Conservation (phyloP, 2,888 invertebrate species). For the Apomyelois bistriatella region DNA sequence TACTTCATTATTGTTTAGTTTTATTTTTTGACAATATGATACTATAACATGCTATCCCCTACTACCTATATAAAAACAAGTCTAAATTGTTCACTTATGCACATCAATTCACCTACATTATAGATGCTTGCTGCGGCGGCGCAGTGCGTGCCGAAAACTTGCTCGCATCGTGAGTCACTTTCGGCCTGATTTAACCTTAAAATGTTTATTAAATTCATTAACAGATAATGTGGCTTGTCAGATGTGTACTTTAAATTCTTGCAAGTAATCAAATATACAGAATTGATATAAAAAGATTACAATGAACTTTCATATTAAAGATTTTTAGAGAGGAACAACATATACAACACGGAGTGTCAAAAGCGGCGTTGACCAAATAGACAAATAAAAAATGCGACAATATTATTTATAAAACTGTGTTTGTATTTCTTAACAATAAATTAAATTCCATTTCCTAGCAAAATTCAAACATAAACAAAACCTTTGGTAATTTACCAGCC, state of each 20-base stretch:
- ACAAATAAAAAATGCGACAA: not conserved
- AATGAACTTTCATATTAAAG: too few relatives aligned
- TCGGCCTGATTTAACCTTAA: not conserved
- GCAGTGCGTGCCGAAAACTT: too few relatives aligned
- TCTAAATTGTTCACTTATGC: too few relatives aligned
- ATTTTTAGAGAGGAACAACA: too few relatives aligned
- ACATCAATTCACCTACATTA: slow-evolving; percentile 1
- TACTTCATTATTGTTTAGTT: too few relatives aligned
- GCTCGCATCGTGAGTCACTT: not conserved
- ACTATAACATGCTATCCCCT: too few relatives aligned
- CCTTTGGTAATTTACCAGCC: slow-evolving; percentile 14
- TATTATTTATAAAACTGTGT: not conserved
- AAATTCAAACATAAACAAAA: slow-evolving; percentile 10
- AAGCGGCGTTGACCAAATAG: too few relatives aligned
- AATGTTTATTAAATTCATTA: not conserved
- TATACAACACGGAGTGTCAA: too few relatives aligned
- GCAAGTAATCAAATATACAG: too few relatives aligned
- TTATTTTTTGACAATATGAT: too few relatives aligned
- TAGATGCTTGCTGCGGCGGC: slow-evolving; percentile 1
- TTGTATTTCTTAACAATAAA: slow-evolving; percentile 11
- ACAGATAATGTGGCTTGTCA: not conserved
- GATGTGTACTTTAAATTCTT: not conserved
- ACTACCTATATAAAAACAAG: too few relatives aligned
- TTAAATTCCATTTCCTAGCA: slow-evolving; percentile 3
- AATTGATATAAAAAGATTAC: too few relatives aligned